These are phyloP conservation scores for Pyrocoelia pectoralis DNA, from an alignment of 2,888 invertebrate species.

Conservation along the genomic window DNA sequence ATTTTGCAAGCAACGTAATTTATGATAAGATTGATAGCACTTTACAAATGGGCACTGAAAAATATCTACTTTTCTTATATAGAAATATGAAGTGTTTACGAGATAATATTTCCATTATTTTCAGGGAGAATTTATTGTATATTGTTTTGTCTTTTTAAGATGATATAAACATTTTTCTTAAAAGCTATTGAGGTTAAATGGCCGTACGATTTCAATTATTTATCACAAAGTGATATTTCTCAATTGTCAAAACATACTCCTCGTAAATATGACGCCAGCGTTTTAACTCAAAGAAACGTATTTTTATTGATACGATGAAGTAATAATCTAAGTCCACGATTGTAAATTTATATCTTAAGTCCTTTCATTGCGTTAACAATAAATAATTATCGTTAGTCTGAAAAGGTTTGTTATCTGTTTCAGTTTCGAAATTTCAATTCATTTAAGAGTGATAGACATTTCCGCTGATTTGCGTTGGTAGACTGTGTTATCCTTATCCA, in stretches of 20 bases:
- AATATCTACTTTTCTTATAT: background rate
- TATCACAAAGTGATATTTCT: background rate
- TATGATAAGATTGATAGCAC: conserved; percentile 9
- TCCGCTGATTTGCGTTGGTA: too few species aligned
- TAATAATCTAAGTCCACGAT: too few species aligned
- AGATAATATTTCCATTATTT: conserved; percentile 8
- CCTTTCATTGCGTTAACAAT: too few species aligned
- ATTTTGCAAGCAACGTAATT: conserved; percentile 1
- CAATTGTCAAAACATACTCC: background rate
- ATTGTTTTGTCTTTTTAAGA: conserved; percentile 3
- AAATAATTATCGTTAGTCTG: too few species aligned
- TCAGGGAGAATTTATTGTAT: background rate
- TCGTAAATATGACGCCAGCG: too few species aligned
- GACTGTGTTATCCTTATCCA: too few species aligned
- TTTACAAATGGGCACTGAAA: conserved; percentile 1
- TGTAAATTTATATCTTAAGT: too few species aligned
- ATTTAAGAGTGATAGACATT: too few species aligned
- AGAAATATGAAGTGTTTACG: conserved; percentile 12
- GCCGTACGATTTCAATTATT: background rate
- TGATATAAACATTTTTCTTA: conserved; percentile 8
- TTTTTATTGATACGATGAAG: too few species aligned
- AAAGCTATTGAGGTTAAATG: conserved; percentile 7
- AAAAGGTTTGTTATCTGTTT: too few species aligned
- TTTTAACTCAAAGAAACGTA: too few species aligned
- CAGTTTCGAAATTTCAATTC: too few species aligned